phyloP scores from a whole-genome alignment of 2,797 vertebrate species.

The Cynodonichthys magdalenae region DNA sequence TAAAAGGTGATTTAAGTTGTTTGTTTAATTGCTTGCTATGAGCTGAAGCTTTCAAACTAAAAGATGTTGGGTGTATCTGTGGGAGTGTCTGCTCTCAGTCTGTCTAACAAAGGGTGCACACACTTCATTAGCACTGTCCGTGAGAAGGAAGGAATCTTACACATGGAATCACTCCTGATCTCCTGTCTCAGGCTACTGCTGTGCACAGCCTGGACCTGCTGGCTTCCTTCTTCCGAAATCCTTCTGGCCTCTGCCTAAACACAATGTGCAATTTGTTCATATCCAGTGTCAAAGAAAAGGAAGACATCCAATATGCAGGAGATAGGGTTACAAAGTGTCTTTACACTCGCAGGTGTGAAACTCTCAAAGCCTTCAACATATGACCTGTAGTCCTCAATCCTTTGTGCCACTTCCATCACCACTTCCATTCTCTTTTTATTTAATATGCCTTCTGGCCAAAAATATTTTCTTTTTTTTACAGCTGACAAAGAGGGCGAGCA shows the following conservation, averaged over 20 bases:
- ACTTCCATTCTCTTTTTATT: not conserved
- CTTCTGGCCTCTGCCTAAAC: slow-evolving; percentile 74
- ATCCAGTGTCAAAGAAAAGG: slow-evolving; percentile 83
- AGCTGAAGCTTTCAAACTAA: slow-evolving; percentile 20
- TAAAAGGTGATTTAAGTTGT: not conserved
- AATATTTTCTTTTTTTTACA: slow-evolving; percentile 31
- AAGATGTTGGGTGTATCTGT: slow-evolving; percentile 32
- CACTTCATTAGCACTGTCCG: slow-evolving; percentile 79
- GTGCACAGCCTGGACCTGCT: slow-evolving; percentile 61
- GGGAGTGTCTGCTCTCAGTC: slow-evolving; percentile 28
- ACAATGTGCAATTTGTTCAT: slow-evolving; percentile 86
- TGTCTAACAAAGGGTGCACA: slow-evolving; percentile 73
- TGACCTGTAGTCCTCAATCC: slow-evolving; percentile 33
- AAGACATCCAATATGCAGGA: slow-evolving; percentile 74
- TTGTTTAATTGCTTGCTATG: slow-evolving; percentile 15
- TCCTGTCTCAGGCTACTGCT: slow-evolving; percentile 74
- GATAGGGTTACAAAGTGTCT: slow-evolving; percentile 88
- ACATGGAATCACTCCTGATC: slow-evolving; percentile 78
- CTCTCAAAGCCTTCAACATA: slow-evolving; percentile 74
- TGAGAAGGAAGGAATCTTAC: slow-evolving; percentile 78
- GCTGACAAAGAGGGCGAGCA: slow-evolving; percentile 46
- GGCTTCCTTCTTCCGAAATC: slow-evolving; percentile 74
- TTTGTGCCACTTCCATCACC: slow-evolving; percentile 5
- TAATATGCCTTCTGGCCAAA: slow-evolving; percentile 18
- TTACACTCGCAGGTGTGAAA: slow-evolving; percentile 85